Percentiles rank a stretch among this genome's conserved stretches.
These are phyloP conservation scores for Dolichopus griseipennis DNA, from an alignment of 2,888 invertebrate genomes.

Conservation along the genomic window DNA sequence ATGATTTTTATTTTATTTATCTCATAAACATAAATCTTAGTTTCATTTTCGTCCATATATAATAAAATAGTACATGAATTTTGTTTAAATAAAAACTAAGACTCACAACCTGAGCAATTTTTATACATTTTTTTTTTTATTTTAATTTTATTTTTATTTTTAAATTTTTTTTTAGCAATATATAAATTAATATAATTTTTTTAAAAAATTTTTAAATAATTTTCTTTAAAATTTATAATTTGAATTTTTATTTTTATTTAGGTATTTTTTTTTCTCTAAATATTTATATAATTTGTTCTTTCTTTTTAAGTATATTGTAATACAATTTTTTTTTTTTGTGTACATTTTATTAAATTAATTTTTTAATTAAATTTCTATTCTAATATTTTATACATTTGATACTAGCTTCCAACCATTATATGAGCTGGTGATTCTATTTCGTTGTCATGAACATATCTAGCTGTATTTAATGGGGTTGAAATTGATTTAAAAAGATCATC, in stretches of 20 bases:
- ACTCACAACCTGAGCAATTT: conserved; percentile 18
- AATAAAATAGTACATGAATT: background rate
- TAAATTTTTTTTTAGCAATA: background rate
- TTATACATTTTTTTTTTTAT: background rate
- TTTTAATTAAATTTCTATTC: background rate
- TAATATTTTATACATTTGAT: conserved; percentile 35
- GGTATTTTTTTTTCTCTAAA: background rate
- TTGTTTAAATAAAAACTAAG: background rate
- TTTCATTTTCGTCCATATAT: background rate
- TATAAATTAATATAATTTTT: background rate
- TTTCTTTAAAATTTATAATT: background rate
- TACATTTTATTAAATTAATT: background rate
- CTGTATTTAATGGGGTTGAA: conserved; percentile 33
- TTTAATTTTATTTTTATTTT: no score
- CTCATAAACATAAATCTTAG: conserved; percentile 11
- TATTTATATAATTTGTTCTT: background rate
- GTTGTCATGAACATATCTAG: conserved; percentile 38
- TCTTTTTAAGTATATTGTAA: background rate
- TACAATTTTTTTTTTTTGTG: background rate
- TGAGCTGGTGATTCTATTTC: conserved; percentile 50
- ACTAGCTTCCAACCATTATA: conserved; percentile 49
- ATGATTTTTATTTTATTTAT: no score
- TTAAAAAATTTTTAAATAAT: background rate
- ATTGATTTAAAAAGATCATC: conserved; percentile 47
- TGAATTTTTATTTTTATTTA: background rate